Conservation (phyloP, 2,888 invertebrate species). For the Diachrysia chrysitis region DNA sequence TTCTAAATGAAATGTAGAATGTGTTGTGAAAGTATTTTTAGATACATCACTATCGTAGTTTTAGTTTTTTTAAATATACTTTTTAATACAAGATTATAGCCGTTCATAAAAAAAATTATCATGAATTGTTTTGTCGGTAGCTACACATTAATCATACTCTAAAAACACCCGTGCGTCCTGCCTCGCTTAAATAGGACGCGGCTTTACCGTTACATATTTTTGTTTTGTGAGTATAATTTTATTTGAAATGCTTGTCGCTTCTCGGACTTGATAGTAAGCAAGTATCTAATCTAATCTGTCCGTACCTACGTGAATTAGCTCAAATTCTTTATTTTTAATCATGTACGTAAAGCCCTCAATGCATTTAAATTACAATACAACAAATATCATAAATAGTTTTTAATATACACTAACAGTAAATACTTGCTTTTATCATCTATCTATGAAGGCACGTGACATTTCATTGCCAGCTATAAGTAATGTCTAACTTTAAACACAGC, state of each 20-base stretch:
- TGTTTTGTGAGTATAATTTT: not conserved
- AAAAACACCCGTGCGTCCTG: not conserved
- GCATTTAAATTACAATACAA: not conserved
- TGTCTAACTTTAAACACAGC: constrained; percentile 9
- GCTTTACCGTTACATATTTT: not conserved
- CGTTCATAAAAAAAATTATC: not conserved
- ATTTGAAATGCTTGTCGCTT: not conserved
- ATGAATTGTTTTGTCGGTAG: not conserved
- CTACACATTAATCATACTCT: not conserved
- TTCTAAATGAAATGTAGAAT: not conserved
- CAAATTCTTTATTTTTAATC: not conserved
- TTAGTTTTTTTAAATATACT: not conserved
- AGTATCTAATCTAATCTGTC: constrained; percentile 2
- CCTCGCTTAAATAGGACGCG: not conserved
- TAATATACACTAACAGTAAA: no score
- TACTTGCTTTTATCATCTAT: not conserved
- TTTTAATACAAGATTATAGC: not conserved
- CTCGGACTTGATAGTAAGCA: not conserved
- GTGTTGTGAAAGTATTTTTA: not conserved
- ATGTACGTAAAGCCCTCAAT: not conserved
- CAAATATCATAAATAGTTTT: no score
- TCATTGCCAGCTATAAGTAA: constrained; percentile 12
- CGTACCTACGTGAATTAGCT: not conserved
- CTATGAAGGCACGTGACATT: constrained; percentile 14
- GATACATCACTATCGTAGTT: not conserved